Conservation (phyloP, 2,888 invertebrate species). For the Lymantria monacha region DNA sequence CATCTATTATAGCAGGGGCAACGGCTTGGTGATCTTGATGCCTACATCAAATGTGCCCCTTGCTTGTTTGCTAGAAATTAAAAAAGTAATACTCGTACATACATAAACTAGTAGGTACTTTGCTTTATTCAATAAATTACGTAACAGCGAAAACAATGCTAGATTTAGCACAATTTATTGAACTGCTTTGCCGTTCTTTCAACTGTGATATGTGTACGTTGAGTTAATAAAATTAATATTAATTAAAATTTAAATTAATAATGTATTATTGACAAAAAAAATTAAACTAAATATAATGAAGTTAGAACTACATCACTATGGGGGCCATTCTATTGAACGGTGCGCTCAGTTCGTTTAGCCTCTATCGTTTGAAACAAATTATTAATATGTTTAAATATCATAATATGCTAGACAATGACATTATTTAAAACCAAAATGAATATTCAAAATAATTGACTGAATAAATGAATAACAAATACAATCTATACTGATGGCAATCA, state of each 20-base stretch:
- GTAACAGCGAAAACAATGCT: too few species aligned
- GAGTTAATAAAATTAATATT: constrained; percentile 16
- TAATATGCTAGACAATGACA: background rate
- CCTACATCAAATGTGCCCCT: too few species aligned
- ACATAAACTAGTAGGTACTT: too few species aligned
- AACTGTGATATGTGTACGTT: constrained; percentile 21
- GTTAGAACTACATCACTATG: constrained; percentile 27
- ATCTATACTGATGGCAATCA: background rate
- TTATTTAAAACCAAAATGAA: background rate
- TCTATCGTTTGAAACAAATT: constrained; percentile 20
- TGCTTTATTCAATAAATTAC: too few species aligned
- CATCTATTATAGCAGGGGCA: too few species aligned
- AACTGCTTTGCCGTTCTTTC: constrained; percentile 11
- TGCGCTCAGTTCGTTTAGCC: constrained; percentile 21
- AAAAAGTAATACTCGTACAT: too few species aligned
- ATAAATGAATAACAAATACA: too few species aligned
- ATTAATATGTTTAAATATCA: constrained; percentile 9
- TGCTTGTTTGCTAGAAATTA: too few species aligned
- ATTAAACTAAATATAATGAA: background rate
- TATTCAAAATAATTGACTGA: constrained; percentile 5
- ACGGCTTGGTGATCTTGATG: too few species aligned
- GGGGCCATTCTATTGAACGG: constrained; percentile 31
- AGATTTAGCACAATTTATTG: background rate
- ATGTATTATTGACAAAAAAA: constrained; percentile 30
- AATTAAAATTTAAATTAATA: constrained; percentile 31